Percentiles rank a stretch among this genome's conserved stretches.
Evolutionary conservation across 92 coral and sea anemone genomes (phyloP).

Genomic region (Actinostola sp.): DNA sequence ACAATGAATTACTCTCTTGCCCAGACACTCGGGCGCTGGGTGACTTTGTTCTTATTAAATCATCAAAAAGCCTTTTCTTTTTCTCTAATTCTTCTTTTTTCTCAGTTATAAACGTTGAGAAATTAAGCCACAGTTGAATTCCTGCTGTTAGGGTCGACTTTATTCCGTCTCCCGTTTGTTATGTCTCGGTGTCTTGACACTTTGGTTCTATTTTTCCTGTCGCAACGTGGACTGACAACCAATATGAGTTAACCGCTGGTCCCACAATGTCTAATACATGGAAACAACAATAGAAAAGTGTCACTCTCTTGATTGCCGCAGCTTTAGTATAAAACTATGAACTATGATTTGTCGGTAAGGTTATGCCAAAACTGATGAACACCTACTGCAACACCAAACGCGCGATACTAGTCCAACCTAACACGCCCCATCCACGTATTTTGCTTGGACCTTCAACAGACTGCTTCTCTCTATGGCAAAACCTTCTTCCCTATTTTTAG

Average conservation of each 20-base stretch:
- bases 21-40: conserved; percentile 34
- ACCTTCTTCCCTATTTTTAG: too few species aligned
- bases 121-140: neutral
- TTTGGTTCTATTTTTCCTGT: neutral
- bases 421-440: too few species aligned
- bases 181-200: too few species aligned
- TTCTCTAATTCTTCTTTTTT: neutral
- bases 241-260: neutral
- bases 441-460: too few species aligned
- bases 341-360: neutral
- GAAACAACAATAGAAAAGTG: neutral
- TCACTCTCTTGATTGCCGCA: neutral
- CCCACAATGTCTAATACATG: neutral
- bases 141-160: neutral
- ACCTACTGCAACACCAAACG: too few species aligned
- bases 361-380: too few species aligned
- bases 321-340: neutral
- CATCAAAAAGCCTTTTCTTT: conserved; percentile 13
- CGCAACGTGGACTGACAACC: neutral
- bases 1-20: neutral
- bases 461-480: too few species aligned
- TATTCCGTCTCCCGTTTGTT: too few species aligned
- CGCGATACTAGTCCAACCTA: too few species aligned
- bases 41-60: conserved; percentile 14
- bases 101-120: neutral